Base-by-base conservation (phyloP, 1,140 invertebrate genomes). In the Luehdorfia chinensis region DNA sequence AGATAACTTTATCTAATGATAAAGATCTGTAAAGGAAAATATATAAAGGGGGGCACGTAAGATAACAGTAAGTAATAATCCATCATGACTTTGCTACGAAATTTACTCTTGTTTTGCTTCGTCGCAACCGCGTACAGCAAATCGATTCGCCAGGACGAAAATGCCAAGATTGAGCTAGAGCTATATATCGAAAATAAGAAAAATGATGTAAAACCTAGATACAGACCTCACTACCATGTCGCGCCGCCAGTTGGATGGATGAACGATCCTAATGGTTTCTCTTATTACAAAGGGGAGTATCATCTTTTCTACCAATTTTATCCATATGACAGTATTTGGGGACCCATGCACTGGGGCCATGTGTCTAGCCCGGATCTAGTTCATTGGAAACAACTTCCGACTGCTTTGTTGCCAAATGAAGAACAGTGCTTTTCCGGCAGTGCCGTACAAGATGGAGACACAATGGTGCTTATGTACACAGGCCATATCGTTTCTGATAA, bases 211-310 rank as follows among this genome's bases (percentile, higher is more conserved):
- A 73, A 78, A 21, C 60, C 52, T 4, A 54, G 74, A 9, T 83
- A 65, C 44, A 46, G 71, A 41, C 62, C 68, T 2, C 59, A 65
- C 6, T 86, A 86, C 44, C 80, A 84, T 45, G 55, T 81, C n/a
- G 48, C 65, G 0, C 69, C 75, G 7, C 71, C 76, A 0, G 73
- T 77, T 1, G 84, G 84, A 3, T 88, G 84, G 84, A 77, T 86
- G 64, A 88, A 88, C 50, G 86, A 87, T 30, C 86, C 86, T 0
- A 87, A 87, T 33, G 84, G 86, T 14, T 84, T 88, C 19, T 72
- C 78, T 1, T 81, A 63, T 45, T 71, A 66, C 50, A 73, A 79
- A 16, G 84, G 75, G 6, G 59, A 74, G 37, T 86, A 73, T 45
- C 87, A 88, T 48, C 51, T 87, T 2, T 88, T 81, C 54, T 87